Conservation (phyloP, 1,140 invertebrate species). For the Bombus cullumanus region DNA sequence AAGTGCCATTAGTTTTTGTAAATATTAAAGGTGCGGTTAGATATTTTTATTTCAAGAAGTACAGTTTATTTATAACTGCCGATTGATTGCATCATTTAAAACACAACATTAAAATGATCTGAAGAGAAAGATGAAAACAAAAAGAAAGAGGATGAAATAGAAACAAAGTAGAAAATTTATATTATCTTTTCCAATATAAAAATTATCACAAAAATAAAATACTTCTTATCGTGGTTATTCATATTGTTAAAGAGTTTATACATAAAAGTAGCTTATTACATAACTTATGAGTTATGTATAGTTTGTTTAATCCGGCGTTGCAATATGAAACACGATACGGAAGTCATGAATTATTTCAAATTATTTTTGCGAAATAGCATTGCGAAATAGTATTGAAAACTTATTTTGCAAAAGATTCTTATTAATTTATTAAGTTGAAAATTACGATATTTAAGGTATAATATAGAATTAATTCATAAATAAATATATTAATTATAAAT, state of each 20-base stretch:
- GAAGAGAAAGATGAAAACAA: background rate
- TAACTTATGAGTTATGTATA: background rate
- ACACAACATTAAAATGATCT: too few relatives aligned
- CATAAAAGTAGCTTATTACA: background rate
- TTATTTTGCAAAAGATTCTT: background rate
- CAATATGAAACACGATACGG: background rate
- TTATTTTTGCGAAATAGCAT: too few relatives aligned
- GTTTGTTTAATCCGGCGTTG: background rate
- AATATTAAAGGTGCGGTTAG: slow-evolving; percentile 1
- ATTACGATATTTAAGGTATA: background rate
- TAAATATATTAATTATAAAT: background rate
- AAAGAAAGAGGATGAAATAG: background rate
- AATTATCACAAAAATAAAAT: background rate
- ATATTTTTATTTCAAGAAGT: slow-evolving; percentile 14
- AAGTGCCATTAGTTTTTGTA: background rate
- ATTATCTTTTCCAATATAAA: background rate
- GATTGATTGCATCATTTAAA: background rate
- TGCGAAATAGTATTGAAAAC: too few relatives aligned
- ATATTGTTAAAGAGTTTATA: background rate
- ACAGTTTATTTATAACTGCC: background rate
- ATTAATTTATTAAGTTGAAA: background rate
- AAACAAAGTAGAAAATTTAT: background rate
- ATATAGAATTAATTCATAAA: background rate
- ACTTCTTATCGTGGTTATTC: background rate
- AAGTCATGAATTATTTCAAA: background rate